Percentiles rank a stretch among this genome's conserved stretches.
Conservation (phyloP, 2,888 invertebrate genomes). For the Diaphora mendica region DNA sequence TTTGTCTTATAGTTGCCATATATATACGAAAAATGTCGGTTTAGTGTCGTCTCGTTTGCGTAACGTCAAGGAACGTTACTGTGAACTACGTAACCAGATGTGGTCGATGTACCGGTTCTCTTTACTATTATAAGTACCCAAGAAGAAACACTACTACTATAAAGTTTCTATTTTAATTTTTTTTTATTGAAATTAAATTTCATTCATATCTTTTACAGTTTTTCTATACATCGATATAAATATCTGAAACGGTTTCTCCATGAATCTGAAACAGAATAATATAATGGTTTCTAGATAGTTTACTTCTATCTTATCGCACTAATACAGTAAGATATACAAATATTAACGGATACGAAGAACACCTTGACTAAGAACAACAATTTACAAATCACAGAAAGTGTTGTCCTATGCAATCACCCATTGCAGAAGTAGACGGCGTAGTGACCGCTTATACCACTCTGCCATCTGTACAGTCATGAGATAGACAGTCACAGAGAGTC, state of each 20-base stretch:
- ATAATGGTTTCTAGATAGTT: too few species aligned
- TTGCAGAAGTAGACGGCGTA: too few species aligned
- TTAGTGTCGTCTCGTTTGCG: slow-evolving; percentile 46
- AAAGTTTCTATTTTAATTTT: not conserved
- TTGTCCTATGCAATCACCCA: too few species aligned
- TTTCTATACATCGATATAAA: not conserved
- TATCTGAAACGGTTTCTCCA: not conserved
- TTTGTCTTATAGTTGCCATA: slow-evolving; percentile 43
- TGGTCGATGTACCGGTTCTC: slow-evolving; percentile 22
- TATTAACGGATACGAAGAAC: too few species aligned
- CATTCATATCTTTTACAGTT: not conserved
- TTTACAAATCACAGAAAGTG: too few species aligned
- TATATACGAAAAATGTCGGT: slow-evolving; percentile 37
- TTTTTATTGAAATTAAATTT: not conserved
- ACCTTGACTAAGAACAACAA: too few species aligned
- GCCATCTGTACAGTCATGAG: too few species aligned
- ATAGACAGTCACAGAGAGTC: too few species aligned
- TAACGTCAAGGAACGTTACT: slow-evolving; percentile 37
- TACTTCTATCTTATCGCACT: not conserved
- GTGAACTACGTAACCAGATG: slow-evolving; percentile 34
- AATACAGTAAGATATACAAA: not conserved
- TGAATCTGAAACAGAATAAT: not conserved
- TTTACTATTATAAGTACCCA: not conserved
- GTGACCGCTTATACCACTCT: too few species aligned
- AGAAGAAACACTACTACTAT: not conserved